Conservation (phyloP, 2,113 vertebrate genomes). For the Cyanoramphus novaezelandiae region DNA sequence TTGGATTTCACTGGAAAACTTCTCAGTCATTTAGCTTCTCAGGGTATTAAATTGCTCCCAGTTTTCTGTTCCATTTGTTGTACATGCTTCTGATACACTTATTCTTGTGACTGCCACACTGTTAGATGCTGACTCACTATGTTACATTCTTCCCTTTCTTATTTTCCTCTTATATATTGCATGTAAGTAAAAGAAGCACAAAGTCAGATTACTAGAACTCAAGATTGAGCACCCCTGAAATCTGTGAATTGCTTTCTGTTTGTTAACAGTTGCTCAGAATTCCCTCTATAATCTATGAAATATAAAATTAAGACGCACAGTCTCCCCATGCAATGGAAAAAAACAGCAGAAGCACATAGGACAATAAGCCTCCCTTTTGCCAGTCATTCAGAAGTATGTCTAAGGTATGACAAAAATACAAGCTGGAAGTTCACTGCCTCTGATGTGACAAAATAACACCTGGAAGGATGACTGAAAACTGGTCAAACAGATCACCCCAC, state of each 20-base stretch:
- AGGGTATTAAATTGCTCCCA: background rate
- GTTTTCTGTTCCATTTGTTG: background rate
- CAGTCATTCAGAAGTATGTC: background rate
- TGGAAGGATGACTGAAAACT: background rate
- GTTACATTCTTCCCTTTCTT: background rate
- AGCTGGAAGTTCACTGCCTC: background rate
- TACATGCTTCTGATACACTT: background rate
- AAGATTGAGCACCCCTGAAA: background rate
- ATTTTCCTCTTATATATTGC: background rate
- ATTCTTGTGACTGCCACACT: background rate
- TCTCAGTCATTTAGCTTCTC: background rate
- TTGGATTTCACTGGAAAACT: constrained; percentile 8
- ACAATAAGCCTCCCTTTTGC: background rate
- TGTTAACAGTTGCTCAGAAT: background rate
- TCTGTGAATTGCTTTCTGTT: background rate
- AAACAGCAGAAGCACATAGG: background rate
- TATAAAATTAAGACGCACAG: background rate
- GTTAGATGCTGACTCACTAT: background rate
- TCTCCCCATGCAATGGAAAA: background rate
- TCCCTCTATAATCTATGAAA: background rate
- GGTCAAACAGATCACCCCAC: background rate
- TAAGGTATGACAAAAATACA: background rate
- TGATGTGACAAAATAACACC: background rate
- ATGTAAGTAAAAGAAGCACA: background rate
- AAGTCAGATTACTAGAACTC: background rate